Evolutionary conservation across 2,888 invertebrate species (phyloP).

Genomic region (Ceriagrion tenellum): DNA sequence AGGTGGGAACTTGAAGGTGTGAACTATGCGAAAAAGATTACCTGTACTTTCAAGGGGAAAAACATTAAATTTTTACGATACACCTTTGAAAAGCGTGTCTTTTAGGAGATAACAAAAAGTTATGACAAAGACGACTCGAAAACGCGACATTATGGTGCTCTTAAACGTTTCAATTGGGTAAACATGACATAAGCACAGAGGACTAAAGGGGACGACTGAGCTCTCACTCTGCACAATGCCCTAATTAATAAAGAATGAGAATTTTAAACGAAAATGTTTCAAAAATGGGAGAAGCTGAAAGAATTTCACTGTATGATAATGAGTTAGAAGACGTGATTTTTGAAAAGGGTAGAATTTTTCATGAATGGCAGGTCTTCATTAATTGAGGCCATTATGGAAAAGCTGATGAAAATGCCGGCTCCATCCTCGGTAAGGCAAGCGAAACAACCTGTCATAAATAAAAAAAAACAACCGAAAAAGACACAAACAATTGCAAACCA

Average conservation of each 20-base stretch:
- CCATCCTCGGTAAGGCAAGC: neutral
- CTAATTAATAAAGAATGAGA: neutral
- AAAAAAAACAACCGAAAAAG: neutral
- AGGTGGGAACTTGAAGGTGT: neutral
- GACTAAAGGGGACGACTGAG: neutral
- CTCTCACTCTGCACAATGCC: neutral
- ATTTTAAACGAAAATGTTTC: neutral
- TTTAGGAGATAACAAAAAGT: neutral
- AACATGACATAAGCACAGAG: neutral
- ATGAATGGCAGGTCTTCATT: neutral
- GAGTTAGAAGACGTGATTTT: neutral
- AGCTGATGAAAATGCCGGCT: neutral
- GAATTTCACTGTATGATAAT: neutral
- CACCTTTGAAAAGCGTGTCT: neutral
- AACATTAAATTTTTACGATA: neutral
- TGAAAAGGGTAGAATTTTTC: neutral
- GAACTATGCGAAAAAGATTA: neutral
- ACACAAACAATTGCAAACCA: too few relatives aligned
- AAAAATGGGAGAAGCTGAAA: neutral
- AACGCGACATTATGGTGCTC: neutral
- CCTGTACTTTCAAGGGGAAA: neutral
- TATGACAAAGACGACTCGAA: neutral
- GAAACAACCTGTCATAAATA: neutral
- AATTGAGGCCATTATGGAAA: neutral
- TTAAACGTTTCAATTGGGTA: neutral